Base-by-base conservation (phyloP, 2,797 vertebrate species). In the Coreius guichenoti region DNA sequence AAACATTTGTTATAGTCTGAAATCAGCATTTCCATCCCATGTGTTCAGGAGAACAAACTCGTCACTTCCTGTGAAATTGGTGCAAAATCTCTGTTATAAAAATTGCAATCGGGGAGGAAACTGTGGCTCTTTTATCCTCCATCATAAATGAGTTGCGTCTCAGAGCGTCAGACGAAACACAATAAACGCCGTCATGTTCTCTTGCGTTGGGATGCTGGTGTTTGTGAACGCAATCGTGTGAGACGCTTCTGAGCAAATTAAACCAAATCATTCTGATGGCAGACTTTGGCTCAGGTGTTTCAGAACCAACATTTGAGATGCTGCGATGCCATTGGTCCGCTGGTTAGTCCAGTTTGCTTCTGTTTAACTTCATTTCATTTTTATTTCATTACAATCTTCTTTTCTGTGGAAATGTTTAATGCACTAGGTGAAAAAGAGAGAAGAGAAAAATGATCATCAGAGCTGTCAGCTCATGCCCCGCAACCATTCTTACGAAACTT, bases 401-500 rank as follows among this genome's bases (percentile, higher is more conserved):
- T 39, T 61, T 61, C 74, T 77, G 61, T 83, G 23, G 5, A 81
- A 83, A 78, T 49, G 21, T 51, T 49, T 45, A 65, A 51, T 80
- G 72, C 80, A 81, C 80, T 79, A 84, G 67, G 31, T 51, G 29
- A 77, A 80, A 77, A 16, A 75, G 19, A 77, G 39, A 61, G 14
- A 84, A n/a, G 2, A 16, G 43, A 77, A 81, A 69, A 79, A 26
- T 23, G 17, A 65, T 58, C 49, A 85, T 85, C 79, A 23, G 81
- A 76, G 80, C 83, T 87, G 87, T 88, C 79, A 84, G 75, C 65
- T 43, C 61, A 80, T 81, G 68, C 33, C 82, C 49, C 26, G 39
- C 36, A 86, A 85, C 87, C 83, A 85, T 89, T 79, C 85, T 78
- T 83, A 86, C 23, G 83, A 84, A 90, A 78, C 67, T 54, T 87